phyloP scores from a whole-genome alignment of 1,140 invertebrate genomes.

The Phymastichus coffea region DNA sequence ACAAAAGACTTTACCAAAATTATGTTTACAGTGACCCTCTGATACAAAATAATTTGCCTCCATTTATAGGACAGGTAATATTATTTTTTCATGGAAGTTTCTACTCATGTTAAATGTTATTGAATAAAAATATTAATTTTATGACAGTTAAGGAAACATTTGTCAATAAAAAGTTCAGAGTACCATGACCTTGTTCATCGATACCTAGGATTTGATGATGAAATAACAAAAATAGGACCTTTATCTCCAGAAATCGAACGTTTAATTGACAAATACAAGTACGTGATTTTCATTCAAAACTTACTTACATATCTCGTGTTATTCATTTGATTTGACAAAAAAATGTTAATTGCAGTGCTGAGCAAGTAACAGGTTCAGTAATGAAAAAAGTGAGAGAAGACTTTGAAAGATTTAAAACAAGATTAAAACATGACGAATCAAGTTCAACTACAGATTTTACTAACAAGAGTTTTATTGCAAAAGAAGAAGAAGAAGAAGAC shows the following conservation, averaged over 20 bases:
- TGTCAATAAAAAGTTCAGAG: constrained; percentile 53
- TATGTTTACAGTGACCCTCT: constrained; percentile 64
- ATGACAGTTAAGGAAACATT: constrained; percentile 50
- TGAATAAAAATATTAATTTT: constrained; percentile 3
- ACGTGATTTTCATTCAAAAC: constrained; percentile 29
- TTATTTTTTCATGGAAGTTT: not conserved
- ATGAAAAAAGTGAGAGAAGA: constrained; percentile 28
- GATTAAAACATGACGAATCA: constrained; percentile 8
- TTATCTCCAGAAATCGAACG: constrained; percentile 63
- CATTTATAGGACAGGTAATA: constrained; percentile 59
- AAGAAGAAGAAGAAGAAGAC: constrained; percentile 7
- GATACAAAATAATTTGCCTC: constrained; percentile 61
- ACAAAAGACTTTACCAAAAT: constrained; percentile 66
- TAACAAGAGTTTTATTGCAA: not conserved
- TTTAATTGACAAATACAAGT: constrained; percentile 64
- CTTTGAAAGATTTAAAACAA: constrained; percentile 20
- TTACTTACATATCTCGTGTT: not conserved
- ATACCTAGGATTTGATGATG: constrained; percentile 65
- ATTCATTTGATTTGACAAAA: not conserved
- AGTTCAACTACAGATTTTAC: constrained; percentile 1
- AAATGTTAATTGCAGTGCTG: constrained; percentile 19
- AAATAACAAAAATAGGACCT: constrained; percentile 63
- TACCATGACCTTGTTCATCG: constrained; percentile 59
- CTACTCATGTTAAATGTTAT: constrained; percentile 7
- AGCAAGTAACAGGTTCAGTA: constrained; percentile 30